Evolutionary conservation across 2,113 vertebrate genomes (phyloP).

Genomic region (Edolisoma coerulescens): DNA sequence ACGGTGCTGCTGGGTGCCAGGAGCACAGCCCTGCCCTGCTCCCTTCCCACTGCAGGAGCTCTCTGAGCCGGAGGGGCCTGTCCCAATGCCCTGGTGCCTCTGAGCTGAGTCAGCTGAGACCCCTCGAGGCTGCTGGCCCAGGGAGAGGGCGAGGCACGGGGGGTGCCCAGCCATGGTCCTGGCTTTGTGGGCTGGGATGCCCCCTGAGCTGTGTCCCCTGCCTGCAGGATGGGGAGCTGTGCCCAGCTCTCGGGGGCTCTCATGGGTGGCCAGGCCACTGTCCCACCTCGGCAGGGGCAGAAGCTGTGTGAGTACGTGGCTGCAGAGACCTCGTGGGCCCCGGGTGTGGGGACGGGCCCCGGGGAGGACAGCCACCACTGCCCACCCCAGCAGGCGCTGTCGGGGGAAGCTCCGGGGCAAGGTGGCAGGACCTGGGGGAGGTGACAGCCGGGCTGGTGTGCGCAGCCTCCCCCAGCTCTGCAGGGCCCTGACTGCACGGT

Average conservation of each 20-base stretch:
- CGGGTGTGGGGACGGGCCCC: too few species aligned
- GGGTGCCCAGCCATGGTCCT: neutral
- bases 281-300: neutral
- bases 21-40: neutral
- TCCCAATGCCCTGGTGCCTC: rapidly evolving
- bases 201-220: neutral
- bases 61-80: neutral
- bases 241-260: neutral
- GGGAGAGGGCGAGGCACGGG: rapidly evolving
- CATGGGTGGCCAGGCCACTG: neutral
- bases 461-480: neutral
- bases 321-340: neutral
- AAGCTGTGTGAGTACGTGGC: rapidly evolving
- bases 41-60: neutral
- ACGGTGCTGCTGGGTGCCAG: neutral
- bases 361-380: neutral
- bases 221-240: neutral
- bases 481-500: neutral
- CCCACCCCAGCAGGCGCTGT: rapidly evolving
- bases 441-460: neutral
- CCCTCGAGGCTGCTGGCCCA: neutral
- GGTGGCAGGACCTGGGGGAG: neutral
- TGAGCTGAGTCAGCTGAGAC: neutral
- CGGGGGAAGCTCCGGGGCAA: neutral
- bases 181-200: neutral